Evolutionary conservation across 2,113 vertebrate species (phyloP), one percentile per base, ranked within the genome.

Genomic region (Apodemus sylvaticus): DNA sequence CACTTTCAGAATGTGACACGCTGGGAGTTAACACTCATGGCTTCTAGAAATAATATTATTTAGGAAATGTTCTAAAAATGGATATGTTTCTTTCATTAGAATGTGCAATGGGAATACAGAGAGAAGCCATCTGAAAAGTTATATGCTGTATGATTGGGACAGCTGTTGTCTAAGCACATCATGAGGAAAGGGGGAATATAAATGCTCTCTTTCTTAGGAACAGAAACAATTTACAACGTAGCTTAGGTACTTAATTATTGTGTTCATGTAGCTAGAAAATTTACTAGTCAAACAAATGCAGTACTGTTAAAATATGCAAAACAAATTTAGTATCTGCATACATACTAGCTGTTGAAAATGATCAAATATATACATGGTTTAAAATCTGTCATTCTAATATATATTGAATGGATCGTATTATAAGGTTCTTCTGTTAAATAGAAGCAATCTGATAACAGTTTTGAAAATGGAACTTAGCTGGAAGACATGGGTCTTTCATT

Each of bases 181-280:
- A 94, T 12, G 96, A 74, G 34, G 92, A 89, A 96, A 26, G 26
- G 81, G 16, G 90, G 3, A 62, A 79, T 71, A 22, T 51, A 78
- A 89, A 66, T 17, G 53, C 68, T 76, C 53, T 77, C 5, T 76
- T 83, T 74, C 62, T 87, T 83, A 22, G 66, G 48, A 22, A 83
- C 82, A 93, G 89, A 34, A 24, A 0, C 87, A 70, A 91, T 97
- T 92, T 95, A 91, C 34, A 93, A 71, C 11, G 92, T 91, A 58
- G 12, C 36, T 91, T 93, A 92, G 48, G 36, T 51, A 93, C 31
- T 92, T 94, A 91, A 62, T 91, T 74, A 78, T 70, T 48, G 70
- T 55, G 7, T 7, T 97, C 26, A 92, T 95, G 11, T 42, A 95
- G 20, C 42, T 95, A 79, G 48, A 86, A 87, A 97, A 83, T 88